Base-by-base conservation (phyloP, 1,140 invertebrate genomes). In the Zaprionus camerounensis region DNA sequence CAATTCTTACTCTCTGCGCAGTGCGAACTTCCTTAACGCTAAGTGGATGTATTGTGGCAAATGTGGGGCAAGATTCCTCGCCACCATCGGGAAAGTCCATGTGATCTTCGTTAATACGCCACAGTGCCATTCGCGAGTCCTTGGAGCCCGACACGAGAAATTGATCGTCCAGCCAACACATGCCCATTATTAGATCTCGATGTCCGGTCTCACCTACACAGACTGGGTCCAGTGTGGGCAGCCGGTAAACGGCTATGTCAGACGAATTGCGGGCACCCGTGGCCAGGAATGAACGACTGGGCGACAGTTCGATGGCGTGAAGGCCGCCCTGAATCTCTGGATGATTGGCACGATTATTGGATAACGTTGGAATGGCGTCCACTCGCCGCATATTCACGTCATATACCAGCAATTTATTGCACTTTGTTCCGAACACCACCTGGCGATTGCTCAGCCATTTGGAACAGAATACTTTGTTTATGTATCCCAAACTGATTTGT, bases 381-480 rank as follows among this genome's bases (percentile, higher is more conserved):
- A 98, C 93, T 46, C 96, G 94, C 46, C 96, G 95, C 38, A 95
- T 97, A 26, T 95, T 94, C 2, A 97, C 95, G 93, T 98, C 97
- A 84, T 97, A 96, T 13, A 98, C 96, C 94, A 97, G 96, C 77
- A 98, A 93, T 95, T 98, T 98, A 94, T 99, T 99, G 93, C 98
- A 99, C 93, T 99, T 99, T 28, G 98, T 99, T 38, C 98, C 98
- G 93, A 99, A 98, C 4, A 98, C 97, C 69, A 99, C 97, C 94
- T 98, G 98, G 91, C 97, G 95, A 93, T 98, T 97, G 85, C 97
- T 98, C 17, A 99, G 94, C 98, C 98, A 99, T 93, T 98, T 96
- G 1, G 98, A 98, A 93, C 98, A 98, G 94, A 99, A 99, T 51
- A 99, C 96, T 94, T 99, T 99, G 93, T 99, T 99, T 93, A 98